Evolutionary conservation across 2,113 vertebrate genomes (phyloP).

Genomic region (Atractosteus spatula): DNA sequence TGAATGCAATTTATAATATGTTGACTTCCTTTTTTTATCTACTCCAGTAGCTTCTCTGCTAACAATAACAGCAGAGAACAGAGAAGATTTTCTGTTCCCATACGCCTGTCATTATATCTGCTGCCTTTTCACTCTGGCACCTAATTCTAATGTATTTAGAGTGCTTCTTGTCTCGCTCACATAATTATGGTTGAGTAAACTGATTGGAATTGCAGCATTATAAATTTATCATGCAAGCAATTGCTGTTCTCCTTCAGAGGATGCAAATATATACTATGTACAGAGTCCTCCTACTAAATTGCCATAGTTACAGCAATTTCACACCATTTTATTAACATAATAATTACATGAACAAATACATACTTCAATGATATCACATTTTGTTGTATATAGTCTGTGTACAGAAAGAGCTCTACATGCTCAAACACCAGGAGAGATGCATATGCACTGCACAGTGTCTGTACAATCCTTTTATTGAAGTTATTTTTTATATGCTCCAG

Average conservation of each 20-base stretch:
- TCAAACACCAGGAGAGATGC: too few species aligned
- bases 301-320: too few species aligned
- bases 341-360: too few species aligned
- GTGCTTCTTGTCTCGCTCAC: background rate
- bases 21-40: background rate
- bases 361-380: too few species aligned
- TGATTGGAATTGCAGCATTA: constrained; percentile 18
- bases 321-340: too few species aligned
- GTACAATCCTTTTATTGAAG: too few species aligned
- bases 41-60: background rate
- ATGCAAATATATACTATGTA: background rate
- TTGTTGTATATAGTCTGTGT: too few species aligned
- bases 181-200: constrained; percentile 14
- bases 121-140: background rate
- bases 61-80: background rate
- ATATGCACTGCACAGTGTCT: too few species aligned
- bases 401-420: too few species aligned
- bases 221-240: background rate
- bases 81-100: constrained; percentile 3
- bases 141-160: constrained; percentile 6
- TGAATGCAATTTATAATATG: constrained; percentile 12
- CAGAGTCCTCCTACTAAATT: too few species aligned
- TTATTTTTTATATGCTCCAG: constrained; percentile 28
- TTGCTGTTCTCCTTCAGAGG: background rate
- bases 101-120: constrained; percentile 7